Percentiles rank a stretch among this genome's conserved stretches.
Conservation (phyloP, 2,888 invertebrate genomes). For the Mesochorus sp. region DNA sequence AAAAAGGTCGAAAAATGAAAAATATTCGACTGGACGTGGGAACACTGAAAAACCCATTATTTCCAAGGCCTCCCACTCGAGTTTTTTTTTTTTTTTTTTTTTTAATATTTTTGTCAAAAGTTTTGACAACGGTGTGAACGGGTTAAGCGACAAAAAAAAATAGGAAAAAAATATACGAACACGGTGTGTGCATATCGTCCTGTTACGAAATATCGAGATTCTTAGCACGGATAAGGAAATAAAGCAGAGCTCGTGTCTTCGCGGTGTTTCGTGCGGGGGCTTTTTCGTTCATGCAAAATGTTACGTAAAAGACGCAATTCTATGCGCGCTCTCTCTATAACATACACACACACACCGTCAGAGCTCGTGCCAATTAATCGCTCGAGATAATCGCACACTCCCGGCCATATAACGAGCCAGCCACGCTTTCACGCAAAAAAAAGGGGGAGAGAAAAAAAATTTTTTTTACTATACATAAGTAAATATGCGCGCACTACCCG, state of each 20-base stretch:
- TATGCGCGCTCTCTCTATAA: no score
- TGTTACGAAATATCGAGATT: conserved; percentile 27
- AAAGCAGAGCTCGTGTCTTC: conserved; percentile 19
- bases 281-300: conserved; percentile 58
- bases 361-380: conserved; percentile 66
- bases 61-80: no score
- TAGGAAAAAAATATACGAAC: neutral
- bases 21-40: neutral
- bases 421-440: conserved; percentile 62
- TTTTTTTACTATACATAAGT: neutral
- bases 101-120: no score
- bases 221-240: conserved; percentile 38
- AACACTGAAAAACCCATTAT: no score
- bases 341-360: neutral
- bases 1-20: neutral
- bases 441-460: no score
- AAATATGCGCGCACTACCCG: neutral
- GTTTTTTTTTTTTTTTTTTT: no score
- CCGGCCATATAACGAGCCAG: conserved; percentile 57
- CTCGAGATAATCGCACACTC: conserved; percentile 60
- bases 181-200: neutral
- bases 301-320: conserved; percentile 48
- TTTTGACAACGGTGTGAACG: no score
- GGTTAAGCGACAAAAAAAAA: no score
- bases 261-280: neutral